Evolutionary conservation across 2,113 vertebrate genomes (phyloP), one percentile per base, ranked within the genome.

Genomic region (Acrocephalus kingi): DNA sequence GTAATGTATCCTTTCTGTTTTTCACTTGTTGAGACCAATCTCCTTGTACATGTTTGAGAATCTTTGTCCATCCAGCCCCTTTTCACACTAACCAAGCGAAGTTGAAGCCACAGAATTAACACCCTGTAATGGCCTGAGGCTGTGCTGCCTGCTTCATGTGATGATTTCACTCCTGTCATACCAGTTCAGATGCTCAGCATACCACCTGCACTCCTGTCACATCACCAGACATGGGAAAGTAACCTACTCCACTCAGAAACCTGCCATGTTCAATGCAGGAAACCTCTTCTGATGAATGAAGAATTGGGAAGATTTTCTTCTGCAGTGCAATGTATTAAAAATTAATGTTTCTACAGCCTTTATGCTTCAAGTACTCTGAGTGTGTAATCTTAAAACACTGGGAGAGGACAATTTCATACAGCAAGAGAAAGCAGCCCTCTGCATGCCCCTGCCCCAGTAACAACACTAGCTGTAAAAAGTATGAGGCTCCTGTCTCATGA

Each of bases 31-130:
- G 31, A 95, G 64, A 68, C 2, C 18, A 63, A 11, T 15, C 18
- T 62, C 28, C 48, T 37, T 2, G 5, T 20, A 48, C 5, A 2
- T 15, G 16, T 59, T 52, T 54, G 23, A 52, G 10, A 72, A 23
- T 37, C 39, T 63, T 54, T 3, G 2, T 49, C 31, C 58, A 56
- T 25, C 31, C 27, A 33, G 24, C 46, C 13, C 21, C 3, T 1
- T 39, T 69, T 69, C n/a, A 41, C 0, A 0, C 4, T 73, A 85
- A 63, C 6, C 11, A 77, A 22, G 8, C 0, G 0, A 1, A 5
- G 17, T 0, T 31, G 58, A 20, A 25, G 25, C 8, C n/a, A 62
- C 23, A 31, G 43, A 48, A 46, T 54, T 77, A 73, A 49, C 31
- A 33, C 4, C 15, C 39, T 54, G 20, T 17, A n/a, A 46, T 0